Base-by-base conservation (phyloP, 2,797 vertebrate species). In the Atherinosoma microstoma region DNA sequence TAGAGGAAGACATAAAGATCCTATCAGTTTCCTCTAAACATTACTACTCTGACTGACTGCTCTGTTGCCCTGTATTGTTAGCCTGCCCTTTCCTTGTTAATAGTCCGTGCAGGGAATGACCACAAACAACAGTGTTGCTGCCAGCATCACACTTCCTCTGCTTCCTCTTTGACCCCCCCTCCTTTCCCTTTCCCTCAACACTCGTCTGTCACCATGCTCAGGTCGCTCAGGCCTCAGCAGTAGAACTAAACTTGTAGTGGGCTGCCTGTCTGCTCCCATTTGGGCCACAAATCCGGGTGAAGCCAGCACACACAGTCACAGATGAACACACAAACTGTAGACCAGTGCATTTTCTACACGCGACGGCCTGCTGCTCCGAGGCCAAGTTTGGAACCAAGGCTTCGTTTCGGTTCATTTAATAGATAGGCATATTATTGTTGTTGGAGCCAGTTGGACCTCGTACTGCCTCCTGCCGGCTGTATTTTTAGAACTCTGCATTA, bases 1-100 rank as follows among this genome's bases (percentile, higher is more conserved):
- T 92, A 84, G 73, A 92, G 93, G 92, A 94, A 93, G 84, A 79
- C 83, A 91, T 92, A 73, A 64, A 91, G 88, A 92, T 92, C 40
- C 3, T 92, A 93, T 92, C 91, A 30, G 89, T 75, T 93, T 93
- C 92, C 92, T 93, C 82, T 75, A 65, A 90, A 74, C 84, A 79
- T 58, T 62, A 66, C 58, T 27, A 38, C 71, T 47, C 68, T 76
- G 79, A 79, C 64, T 82, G 80, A 84, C 79, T 72, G 82, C 85
- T 80, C 78, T 64, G 66, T 70, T 79, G 73, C 83, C 51, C 65
- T 45, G 65, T 49, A 83, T 88, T 89, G 88, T 91, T 87, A 42
- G 64, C n/a, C 53, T 63, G 76, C 70, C 83, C 76, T 87, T 88
- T 88, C 83, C 85, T 84, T 83, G 76, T 88, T 91, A 87, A 89